Evolutionary conservation across 2,797 vertebrate species (phyloP).

Genomic region (Podarcis siculus): DNA sequence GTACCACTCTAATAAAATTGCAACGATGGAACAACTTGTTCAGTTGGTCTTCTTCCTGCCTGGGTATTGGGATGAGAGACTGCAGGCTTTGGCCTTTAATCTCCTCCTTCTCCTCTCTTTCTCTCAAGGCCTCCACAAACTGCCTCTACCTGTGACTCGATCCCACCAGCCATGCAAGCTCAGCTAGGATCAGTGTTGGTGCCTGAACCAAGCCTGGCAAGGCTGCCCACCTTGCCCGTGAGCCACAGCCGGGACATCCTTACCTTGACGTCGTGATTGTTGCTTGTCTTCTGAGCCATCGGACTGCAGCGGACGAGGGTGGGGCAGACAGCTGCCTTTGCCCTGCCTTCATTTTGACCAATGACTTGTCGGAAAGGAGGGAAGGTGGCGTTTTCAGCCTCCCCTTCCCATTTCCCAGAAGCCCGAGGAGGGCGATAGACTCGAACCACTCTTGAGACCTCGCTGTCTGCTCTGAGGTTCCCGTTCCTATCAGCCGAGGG

Average conservation of each 20-base stretch:
- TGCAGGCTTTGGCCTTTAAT: background rate
- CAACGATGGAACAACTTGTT: background rate
- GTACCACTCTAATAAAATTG: background rate
- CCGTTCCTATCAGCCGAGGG: background rate
- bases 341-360: background rate
- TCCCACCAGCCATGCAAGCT: conserved; percentile 77
- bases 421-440: background rate
- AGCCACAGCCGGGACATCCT: conserved; percentile 9
- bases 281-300: conserved; percentile 67
- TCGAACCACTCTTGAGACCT: background rate
- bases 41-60: background rate
- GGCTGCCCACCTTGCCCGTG: background rate
- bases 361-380: background rate
- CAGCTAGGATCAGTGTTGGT: conserved; percentile 63
- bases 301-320: conserved; percentile 3
- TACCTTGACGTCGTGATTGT: conserved; percentile 39
- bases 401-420: background rate
- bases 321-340: conserved; percentile 10
- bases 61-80: background rate
- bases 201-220: background rate
- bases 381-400: background rate
- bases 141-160: conserved; percentile 86
- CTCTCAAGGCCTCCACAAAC: conserved; percentile 87
- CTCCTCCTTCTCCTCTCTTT: background rate
- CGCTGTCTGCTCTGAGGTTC: background rate